phyloP scores from a whole-genome alignment of 2,797 vertebrate species.

The Lepus oiostolus region DNA sequence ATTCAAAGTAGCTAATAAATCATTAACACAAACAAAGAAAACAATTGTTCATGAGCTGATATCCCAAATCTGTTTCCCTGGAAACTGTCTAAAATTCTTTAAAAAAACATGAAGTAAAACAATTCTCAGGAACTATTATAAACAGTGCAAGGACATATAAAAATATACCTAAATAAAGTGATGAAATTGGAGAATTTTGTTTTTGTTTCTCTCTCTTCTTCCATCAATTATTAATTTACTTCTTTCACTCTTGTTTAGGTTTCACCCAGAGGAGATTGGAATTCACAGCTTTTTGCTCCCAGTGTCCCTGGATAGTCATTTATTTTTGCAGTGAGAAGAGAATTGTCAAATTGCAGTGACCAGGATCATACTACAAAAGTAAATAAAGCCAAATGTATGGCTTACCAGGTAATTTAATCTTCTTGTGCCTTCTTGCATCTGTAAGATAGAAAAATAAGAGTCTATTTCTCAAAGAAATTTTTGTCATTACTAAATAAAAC shows the following conservation, averaged over 20 bases:
- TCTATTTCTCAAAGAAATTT: neutral
- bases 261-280: neutral
- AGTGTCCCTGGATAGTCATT: neutral
- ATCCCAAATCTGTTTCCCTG: conserved; percentile 13
- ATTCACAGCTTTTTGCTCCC: neutral
- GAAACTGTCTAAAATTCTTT: neutral
- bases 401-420: neutral
- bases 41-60: neutral
- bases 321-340: neutral
- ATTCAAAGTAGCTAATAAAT: neutral
- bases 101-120: neutral
- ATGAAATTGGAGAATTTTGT: neutral
- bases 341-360: neutral
- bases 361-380: neutral
- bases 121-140: neutral
- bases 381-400: neutral
- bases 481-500: neutral
- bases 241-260: neutral
- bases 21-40: neutral
- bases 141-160: neutral
- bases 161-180: neutral
- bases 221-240: neutral
- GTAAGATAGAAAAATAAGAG: neutral
- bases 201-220: neutral
- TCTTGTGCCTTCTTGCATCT: neutral